Evolutionary conservation across 2,797 vertebrate species (phyloP), one percentile per base, ranked within the genome.

Genomic region (Manis crassicaudata): DNA sequence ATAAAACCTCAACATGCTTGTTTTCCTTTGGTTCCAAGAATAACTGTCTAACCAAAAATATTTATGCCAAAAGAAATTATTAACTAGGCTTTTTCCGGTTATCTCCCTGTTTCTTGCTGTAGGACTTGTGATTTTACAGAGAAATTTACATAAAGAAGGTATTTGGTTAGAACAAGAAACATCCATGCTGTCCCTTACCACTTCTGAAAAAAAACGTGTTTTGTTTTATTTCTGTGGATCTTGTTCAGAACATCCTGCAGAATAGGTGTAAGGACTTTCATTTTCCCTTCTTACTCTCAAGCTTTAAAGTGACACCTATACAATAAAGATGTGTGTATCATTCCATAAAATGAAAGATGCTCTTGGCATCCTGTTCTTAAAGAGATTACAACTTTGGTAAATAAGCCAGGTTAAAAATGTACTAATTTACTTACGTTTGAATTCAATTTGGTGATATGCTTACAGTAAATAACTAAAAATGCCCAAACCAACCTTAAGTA

Each of bases 301-400:
- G 37, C 68, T 91, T 95, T 80, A 95, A 91, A 46, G 46, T 90
- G 60, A 63, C 6, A 92, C 6, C 70, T 91, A 60, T 6, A 88
- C 5, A 80, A 94, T 37, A 67, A 60, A 88, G 21, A 93, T 93
- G 37, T 72, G 40, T 40, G 65, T 46, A 86, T 72, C 46, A 86
- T 68, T 88, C 32, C 75, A 35, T 75, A 95, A 92, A 92, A 75
- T 43, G 20, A 90, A 94, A 88, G 77, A 94, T 91, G 65, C n/a
- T 91, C 65, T 88, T 83, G 60, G 83, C 32, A 94, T 90, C 80
- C n/a, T 92, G 32, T 72, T 92, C 67, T 90, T 81, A 84, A 95
- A 90, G 35, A 96, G 63, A 92, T 77, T 62, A 89, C 14, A 83
- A 91, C 77, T 97, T 96, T 96, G 86, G 65, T 96, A 92, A 97